Evolutionary conservation across 2,113 vertebrate genomes (phyloP), one percentile per base, ranked within the genome.

Genomic region (Chaenogobius annularis): DNA sequence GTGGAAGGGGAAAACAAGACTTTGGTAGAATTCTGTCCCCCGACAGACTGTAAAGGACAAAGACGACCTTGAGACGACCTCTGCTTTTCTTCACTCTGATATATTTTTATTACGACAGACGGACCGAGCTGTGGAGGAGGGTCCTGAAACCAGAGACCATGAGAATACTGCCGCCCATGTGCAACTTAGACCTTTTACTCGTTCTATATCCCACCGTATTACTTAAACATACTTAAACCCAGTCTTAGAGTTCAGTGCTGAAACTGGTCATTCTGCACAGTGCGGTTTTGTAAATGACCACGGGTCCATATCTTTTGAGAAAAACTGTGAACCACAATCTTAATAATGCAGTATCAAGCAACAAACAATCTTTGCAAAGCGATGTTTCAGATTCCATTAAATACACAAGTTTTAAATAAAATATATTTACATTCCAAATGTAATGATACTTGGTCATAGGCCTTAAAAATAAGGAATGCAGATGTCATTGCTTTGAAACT

Each of bases 391-490:
- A n/a, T n/a, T 40, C 31, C 61, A 56, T 89, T 88, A 86, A 86
- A 87, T 90, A 85, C 77, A 65, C 67, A 68, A 10, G 66, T 12
- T 89, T 87, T 65, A 70, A 76, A 48, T 19, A 67, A 75, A 58
- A 54, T 76, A 83, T 88, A 91, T 88, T 46, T 88, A 90, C 84
- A 89, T 79, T 78, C 75, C 84, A 44, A 73, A 68, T 59, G 55
- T 75, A 77, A 37, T 44, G 10, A 47, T 52, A 63, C 20, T 11
- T 69, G n/a, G 5, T 22, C 11, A 22, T 12, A 56, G 62, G 19
- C 62, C 76, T 74, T 37, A 74, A 65, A 78, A 66, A 77, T 14
- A 40, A 10, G 37, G 11, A 1, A 10, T 43, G 7, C 23, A 31
- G 56, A 26, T 35, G 10, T 14, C 12, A 58, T 17, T 31, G 59